A percentile compares a stretch with the other conserved stretches of the same genome.
Evolutionary conservation across 2,888 invertebrate species (phyloP).

Genomic region (Oxystoma pomonae): DNA sequence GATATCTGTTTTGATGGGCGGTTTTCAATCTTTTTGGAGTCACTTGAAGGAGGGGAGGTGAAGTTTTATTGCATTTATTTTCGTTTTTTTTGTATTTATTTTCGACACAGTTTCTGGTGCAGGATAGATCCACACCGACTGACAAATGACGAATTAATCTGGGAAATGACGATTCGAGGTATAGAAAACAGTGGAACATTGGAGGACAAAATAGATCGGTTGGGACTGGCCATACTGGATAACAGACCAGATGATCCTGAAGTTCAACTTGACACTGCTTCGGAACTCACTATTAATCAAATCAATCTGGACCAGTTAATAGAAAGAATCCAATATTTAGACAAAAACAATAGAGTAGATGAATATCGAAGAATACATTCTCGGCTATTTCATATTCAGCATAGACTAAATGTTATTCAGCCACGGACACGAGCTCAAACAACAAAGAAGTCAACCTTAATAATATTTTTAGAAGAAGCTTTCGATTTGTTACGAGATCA

Average conservation of each 20-base stretch:
- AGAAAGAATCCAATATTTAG: neutral
- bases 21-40: no score
- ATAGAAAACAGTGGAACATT: neutral
- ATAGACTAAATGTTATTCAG: neutral
- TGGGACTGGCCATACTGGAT: neutral
- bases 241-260: neutral
- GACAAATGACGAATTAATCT: neutral
- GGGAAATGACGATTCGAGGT: neutral
- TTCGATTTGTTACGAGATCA: neutral
- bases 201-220: neutral
- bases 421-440: neutral
- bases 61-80: no score
- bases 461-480: neutral
- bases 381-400: neutral
- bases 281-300: neutral
- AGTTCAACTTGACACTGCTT: neutral
- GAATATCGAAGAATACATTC: neutral
- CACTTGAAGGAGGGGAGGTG: no score
- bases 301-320: neutral
- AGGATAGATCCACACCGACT: neutral
- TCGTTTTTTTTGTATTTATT: no score
- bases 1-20: no score
- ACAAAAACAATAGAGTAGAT: neutral
- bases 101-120: no score
- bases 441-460: neutral